A percentile compares a stretch with the other conserved stretches of the same genome.
phyloP scores from a whole-genome alignment of 2,888 invertebrate species.

The Argyra leucocephala region DNA sequence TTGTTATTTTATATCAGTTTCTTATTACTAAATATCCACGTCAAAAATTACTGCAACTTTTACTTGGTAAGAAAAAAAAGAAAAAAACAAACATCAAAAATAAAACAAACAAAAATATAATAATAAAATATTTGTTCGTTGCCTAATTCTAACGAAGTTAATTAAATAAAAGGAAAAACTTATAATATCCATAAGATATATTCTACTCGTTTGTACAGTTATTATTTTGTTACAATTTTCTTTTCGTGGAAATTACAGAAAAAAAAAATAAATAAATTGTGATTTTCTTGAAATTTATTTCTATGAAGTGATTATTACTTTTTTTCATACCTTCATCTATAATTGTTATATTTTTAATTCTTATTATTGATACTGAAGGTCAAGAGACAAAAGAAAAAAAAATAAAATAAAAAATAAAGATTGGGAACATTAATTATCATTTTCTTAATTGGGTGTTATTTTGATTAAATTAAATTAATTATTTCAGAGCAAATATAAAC shows the following conservation, averaged over 20 bases:
- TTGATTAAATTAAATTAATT: background rate
- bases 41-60: too few relatives aligned
- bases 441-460: background rate
- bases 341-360: background rate
- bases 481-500: too few relatives aligned
- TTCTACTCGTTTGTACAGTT: background rate
- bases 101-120: too few relatives aligned
- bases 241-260: background rate
- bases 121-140: too few relatives aligned
- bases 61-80: too few relatives aligned
- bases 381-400: background rate
- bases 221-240: background rate
- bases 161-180: background rate
- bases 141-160: background rate
- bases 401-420: background rate
- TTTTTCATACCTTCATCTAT: background rate
- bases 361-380: background rate
- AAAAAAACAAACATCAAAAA: too few relatives aligned
- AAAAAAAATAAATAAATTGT: background rate
- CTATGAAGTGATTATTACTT: background rate
- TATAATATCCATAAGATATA: background rate
- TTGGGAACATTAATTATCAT: background rate
- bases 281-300: background rate
- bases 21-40: too few relatives aligned
- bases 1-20: too few relatives aligned